phyloP scores from a whole-genome alignment of 2,797 vertebrate genomes.

The Natrix natrix region DNA sequence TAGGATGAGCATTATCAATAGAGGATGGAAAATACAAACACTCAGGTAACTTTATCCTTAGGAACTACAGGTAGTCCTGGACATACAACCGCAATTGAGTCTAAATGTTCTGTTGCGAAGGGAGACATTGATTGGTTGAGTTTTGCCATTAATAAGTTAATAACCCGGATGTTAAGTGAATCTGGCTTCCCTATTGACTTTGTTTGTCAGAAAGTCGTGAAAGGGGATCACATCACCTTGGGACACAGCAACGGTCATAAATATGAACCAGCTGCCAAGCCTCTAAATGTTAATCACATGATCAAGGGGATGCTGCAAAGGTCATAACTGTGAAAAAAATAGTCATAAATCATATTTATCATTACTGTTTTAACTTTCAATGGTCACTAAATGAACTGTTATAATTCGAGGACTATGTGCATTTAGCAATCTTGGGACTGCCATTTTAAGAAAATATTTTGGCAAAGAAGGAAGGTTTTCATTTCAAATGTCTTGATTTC shows the following conservation, averaged over 20 bases:
- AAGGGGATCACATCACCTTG: not conserved
- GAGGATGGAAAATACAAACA: not conserved
- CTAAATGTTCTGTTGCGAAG: not conserved
- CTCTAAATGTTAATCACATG: not conserved
- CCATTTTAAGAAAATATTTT: not conserved
- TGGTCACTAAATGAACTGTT: too few species aligned
- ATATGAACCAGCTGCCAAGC: not conserved
- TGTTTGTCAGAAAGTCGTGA: accelerated
- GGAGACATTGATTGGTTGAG: not conserved
- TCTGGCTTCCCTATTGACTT: not conserved
- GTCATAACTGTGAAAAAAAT: too few species aligned
- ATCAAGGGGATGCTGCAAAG: too few species aligned
- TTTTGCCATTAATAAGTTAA: not conserved
- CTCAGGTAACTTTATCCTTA: not conserved
- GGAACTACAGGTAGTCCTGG: not conserved
- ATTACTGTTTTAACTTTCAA: too few species aligned
- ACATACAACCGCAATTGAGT: not conserved
- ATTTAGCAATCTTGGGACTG: not conserved
- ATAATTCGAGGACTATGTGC: too few species aligned
- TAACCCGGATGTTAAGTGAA: not conserved
- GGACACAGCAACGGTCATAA: not conserved
- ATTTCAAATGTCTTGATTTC: not conserved
- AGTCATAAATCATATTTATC: too few species aligned
- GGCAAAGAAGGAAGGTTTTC: not conserved
- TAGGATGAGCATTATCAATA: not conserved